phyloP scores from a whole-genome alignment of 1,140 invertebrate species.

The Aphelinus certus region DNA sequence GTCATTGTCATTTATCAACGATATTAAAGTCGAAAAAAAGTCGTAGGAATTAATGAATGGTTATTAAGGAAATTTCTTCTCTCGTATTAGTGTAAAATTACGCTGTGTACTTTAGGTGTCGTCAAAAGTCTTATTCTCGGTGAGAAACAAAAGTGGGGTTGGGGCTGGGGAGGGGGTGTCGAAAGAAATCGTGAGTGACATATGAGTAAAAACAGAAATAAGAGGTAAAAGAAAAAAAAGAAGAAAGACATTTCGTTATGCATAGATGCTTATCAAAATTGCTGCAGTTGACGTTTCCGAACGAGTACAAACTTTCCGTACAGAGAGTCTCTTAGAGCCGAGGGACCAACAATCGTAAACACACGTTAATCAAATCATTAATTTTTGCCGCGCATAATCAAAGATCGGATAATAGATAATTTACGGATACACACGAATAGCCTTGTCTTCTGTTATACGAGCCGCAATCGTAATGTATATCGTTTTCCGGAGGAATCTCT shows the following conservation, averaged over 20 bases:
- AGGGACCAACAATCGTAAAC: slow-evolving; percentile 12
- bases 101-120: slow-evolving; percentile 24
- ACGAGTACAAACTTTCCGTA: too few species aligned
- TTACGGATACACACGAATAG: too few species aligned
- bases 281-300: too few species aligned
- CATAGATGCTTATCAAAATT: not conserved
- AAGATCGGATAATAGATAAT: too few species aligned
- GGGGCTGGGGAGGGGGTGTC: too few species aligned
- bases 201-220: not conserved
- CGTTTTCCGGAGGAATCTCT: too few species aligned
- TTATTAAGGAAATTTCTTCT: slow-evolving; percentile 22
- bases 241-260: not conserved
- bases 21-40: slow-evolving; percentile 10
- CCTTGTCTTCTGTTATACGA: too few species aligned
- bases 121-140: slow-evolving; percentile 25
- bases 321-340: slow-evolving; percentile 16
- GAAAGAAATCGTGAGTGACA: too few species aligned
- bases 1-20: slow-evolving; percentile 26
- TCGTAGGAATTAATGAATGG: slow-evolving; percentile 2
- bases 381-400: too few species aligned
- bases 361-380: too few species aligned
- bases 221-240: slow-evolving; percentile 5
- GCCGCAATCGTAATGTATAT: too few species aligned
- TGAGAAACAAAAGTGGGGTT: too few species aligned
- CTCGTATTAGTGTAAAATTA: slow-evolving; percentile 12